Conservation (phyloP, 2,113 vertebrate species). For the Tachysurus vachellii region DNA sequence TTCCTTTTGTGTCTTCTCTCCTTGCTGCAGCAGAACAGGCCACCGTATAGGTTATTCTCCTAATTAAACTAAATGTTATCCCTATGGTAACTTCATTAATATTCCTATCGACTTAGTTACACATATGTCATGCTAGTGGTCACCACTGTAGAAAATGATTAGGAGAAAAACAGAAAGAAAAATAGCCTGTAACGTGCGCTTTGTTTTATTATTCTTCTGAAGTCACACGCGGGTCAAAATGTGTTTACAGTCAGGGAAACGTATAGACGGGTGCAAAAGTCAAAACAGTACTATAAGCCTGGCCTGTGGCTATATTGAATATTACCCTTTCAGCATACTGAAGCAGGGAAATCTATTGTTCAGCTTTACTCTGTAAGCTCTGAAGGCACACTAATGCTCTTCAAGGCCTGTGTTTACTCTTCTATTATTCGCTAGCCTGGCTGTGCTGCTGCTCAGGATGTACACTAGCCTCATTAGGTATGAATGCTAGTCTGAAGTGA, state of each 20-base stretch:
- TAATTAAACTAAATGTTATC: conserved; percentile 94
- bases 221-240: conserved; percentile 15
- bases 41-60: conserved; percentile 88
- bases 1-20: conserved; percentile 89
- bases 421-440: conserved; percentile 44
- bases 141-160: conserved; percentile 18
- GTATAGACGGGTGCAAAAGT: conserved; percentile 11
- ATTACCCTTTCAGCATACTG: conserved; percentile 14
- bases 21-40: conserved; percentile 85
- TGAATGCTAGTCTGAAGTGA: conserved; percentile 42
- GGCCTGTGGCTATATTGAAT: conserved; percentile 27
- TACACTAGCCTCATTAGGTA: conserved; percentile 42
- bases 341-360: conserved; percentile 1
- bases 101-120: conserved; percentile 86
- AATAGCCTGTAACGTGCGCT: not conserved
- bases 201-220: not conserved
- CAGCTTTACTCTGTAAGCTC: conserved; percentile 44
- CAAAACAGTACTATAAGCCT: conserved; percentile 21
- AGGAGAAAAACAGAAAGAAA: conserved; percentile 20
- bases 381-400: conserved; percentile 39
- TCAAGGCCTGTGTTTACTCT: conserved; percentile 47
- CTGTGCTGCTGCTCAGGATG: conserved; percentile 37
- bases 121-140: conserved; percentile 57
- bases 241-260: conserved; percentile 14
- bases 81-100: conserved; percentile 93